These are phyloP conservation scores for Epistrophe eligans DNA, from an alignment of 2,888 invertebrate genomes.

Conservation along the genomic window DNA sequence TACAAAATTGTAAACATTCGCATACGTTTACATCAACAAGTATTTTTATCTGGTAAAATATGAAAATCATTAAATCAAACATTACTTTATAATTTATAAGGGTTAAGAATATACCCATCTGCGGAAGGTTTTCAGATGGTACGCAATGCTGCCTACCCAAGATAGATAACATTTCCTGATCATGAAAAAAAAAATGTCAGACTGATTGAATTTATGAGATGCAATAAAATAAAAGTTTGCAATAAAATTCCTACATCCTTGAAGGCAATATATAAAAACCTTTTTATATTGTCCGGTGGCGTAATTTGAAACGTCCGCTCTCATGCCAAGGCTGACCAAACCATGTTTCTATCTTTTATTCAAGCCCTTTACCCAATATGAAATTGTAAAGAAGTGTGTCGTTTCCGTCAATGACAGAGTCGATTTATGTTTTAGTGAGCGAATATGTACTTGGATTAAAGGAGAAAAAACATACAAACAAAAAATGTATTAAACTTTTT, in stretches of 20 bases:
- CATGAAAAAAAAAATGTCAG: conserved; percentile 58
- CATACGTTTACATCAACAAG: neutral
- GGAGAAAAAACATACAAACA: neutral
- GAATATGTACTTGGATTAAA: conserved; percentile 21
- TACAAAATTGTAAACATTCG: neutral
- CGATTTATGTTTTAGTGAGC: conserved; percentile 46
- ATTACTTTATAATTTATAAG: conserved; percentile 16
- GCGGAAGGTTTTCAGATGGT: neutral
- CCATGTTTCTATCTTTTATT: conserved; percentile 25
- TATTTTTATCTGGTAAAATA: neutral
- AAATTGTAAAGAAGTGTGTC: conserved; percentile 46
- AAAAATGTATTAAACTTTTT: neutral
- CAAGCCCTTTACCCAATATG: conserved; percentile 25
- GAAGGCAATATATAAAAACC: conserved; percentile 40
- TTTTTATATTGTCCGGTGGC: conserved; percentile 59
- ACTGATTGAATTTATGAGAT: conserved; percentile 68
- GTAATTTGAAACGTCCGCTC: conserved; percentile 63
- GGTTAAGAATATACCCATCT: neutral
- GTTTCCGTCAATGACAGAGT: conserved; percentile 47
- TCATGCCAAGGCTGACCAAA: conserved; percentile 16
- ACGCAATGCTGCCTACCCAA: conserved; percentile 31
- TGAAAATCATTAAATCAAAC: neutral
- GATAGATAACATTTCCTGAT: conserved; percentile 37
- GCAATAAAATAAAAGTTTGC: conserved; percentile 75
- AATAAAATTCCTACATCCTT: conserved; percentile 64